Evolutionary conservation across 2,797 vertebrate genomes (phyloP).

Genomic region (Fundulus diaphanus): DNA sequence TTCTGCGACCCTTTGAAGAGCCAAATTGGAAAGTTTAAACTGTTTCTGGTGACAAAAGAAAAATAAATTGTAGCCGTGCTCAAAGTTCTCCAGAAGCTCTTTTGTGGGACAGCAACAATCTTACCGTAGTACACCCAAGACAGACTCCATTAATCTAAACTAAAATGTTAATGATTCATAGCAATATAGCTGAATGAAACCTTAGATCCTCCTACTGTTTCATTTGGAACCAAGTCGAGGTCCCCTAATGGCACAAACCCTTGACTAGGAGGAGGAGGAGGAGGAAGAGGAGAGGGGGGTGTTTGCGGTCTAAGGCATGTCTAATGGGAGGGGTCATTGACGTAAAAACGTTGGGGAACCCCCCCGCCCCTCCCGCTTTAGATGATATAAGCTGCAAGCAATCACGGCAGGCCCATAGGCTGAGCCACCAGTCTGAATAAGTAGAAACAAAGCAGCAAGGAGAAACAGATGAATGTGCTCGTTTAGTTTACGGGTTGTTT

Average conservation of each 20-base stretch:
- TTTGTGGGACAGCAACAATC: background rate
- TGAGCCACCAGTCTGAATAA: conserved; percentile 76
- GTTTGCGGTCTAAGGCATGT: conserved; percentile 70
- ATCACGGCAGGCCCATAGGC: conserved; percentile 65
- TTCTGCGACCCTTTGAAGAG: background rate
- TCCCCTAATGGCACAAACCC: conserved; percentile 17
- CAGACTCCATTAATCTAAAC: background rate
- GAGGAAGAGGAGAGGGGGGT: conserved; percentile 21
- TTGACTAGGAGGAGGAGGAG: conserved; percentile 5
- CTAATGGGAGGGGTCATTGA: conserved; percentile 66
- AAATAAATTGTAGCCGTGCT: background rate
- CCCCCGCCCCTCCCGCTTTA: conserved; percentile 6
- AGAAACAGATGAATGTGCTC: conserved; percentile 81
- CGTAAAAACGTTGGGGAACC: conserved; percentile 63
- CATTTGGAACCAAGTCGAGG: conserved; percentile 27
- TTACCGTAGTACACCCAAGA: background rate
- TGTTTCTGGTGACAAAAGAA: background rate
- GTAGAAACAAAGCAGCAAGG: conserved; percentile 75
- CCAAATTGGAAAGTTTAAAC: background rate
- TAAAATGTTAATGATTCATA: background rate
- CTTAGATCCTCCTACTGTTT: conserved; percentile 10
- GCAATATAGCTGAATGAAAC: conserved; percentile 1
- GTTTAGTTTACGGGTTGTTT: conserved; percentile 82
- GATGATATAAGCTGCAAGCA: conserved; percentile 66
- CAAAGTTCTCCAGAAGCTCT: background rate